Percentiles rank a stretch among this genome's conserved stretches.
These are phyloP conservation scores for Ciconia maguari DNA, from an alignment of 2,113 vertebrate genomes.

Conservation along the genomic window DNA sequence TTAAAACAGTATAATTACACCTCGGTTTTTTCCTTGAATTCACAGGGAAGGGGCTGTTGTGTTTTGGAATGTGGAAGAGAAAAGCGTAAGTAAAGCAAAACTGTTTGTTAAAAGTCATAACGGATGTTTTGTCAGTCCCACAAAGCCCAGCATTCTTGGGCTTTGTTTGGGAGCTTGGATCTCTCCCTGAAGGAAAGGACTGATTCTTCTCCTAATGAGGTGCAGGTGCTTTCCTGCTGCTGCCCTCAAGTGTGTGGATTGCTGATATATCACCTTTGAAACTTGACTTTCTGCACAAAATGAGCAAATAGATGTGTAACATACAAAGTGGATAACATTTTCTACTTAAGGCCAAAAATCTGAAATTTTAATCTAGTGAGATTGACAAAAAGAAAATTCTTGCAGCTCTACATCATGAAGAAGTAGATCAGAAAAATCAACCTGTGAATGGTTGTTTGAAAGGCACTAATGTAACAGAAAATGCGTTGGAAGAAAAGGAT, in stretches of 20 bases:
- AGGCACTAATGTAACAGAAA: neutral
- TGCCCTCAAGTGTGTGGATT: neutral
- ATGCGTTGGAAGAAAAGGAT: neutral
- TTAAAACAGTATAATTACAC: slow-evolving; percentile 1
- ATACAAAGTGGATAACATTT: neutral
- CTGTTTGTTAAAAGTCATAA: neutral
- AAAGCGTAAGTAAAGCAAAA: slow-evolving; percentile 80
- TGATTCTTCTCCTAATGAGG: neutral
- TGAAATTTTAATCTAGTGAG: neutral
- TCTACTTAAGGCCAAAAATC: neutral
- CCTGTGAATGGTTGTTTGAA: neutral
- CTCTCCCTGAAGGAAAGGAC: neutral
- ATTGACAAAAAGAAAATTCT: neutral
- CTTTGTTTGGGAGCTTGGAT: neutral
- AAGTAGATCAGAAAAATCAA: neutral
- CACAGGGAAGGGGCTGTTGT: slow-evolving; percentile 92
- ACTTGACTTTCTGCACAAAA: neutral
- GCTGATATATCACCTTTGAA: neutral
- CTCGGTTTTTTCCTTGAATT: slow-evolving; percentile 52
- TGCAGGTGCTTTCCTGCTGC: neutral
- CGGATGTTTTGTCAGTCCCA: neutral
- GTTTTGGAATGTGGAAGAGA: slow-evolving; percentile 97
- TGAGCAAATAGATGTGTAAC: neutral
- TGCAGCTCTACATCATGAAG: neutral
- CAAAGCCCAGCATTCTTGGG: neutral